Evolutionary conservation across 1,140 invertebrate genomes (phyloP).

Genomic region (Trichonephila inaurata): DNA sequence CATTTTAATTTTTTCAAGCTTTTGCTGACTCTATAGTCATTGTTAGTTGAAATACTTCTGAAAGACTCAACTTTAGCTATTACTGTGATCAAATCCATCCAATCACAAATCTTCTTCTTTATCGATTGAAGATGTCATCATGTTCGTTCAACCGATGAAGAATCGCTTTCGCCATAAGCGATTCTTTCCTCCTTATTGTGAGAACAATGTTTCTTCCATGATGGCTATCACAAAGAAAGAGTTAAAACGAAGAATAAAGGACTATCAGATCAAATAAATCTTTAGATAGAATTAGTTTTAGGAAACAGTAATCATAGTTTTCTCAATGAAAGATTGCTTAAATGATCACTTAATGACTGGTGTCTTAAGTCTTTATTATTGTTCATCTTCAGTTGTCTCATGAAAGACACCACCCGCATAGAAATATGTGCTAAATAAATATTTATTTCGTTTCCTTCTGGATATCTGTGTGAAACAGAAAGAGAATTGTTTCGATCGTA

Average conservation of each 20-base stretch:
- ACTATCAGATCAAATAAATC: neutral
- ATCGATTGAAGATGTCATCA: slow-evolving; percentile 44
- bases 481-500: no score
- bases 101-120: slow-evolving; percentile 18
- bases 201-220: slow-evolving; percentile 31
- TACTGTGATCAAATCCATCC: slow-evolving; percentile 45
- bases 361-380: no score
- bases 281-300: neutral
- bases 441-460: no score
- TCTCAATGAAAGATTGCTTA: neutral
- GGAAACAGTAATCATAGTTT: neutral
- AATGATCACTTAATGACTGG: neutral
- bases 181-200: slow-evolving; percentile 19
- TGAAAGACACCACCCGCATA: no score
- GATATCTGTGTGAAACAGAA: no score
- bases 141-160: slow-evolving; percentile 18
- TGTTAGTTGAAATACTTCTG: neutral
- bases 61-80: slow-evolving; percentile 39
- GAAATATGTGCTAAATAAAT: no score
- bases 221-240: neutral
- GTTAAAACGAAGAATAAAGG: slow-evolving; percentile 23
- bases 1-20: no score
- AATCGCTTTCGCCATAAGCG: slow-evolving; percentile 26
- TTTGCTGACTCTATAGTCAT: neutral
- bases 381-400: no score